These are phyloP conservation scores for Tridacna gigas DNA, from an alignment of 2,888 invertebrate species.

Conservation along the genomic window DNA sequence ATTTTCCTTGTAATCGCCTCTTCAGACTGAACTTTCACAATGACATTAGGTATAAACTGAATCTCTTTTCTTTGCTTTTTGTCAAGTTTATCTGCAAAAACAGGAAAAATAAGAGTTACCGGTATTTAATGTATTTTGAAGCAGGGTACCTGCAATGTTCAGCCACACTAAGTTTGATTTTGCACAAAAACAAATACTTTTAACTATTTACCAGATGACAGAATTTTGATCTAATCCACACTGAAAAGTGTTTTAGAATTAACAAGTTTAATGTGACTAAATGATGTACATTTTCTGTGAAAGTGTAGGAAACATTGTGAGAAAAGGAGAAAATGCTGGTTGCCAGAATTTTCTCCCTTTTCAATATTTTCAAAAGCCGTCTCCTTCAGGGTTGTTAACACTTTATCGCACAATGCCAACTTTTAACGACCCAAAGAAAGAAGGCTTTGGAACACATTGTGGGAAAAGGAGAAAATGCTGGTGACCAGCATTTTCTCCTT, in stretches of 20 bases:
- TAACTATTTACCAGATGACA: too few relatives aligned
- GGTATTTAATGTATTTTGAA: not conserved
- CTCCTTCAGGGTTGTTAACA: not conserved
- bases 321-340: too few relatives aligned
- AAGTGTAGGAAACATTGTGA: too few relatives aligned
- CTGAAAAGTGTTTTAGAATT: too few relatives aligned
- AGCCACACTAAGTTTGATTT: too few relatives aligned
- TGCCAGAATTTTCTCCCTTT: too few relatives aligned
- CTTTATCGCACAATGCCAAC: not conserved
- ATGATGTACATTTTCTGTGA: too few relatives aligned
- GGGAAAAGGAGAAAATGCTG: not conserved
- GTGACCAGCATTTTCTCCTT: not conserved
- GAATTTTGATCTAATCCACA: too few relatives aligned
- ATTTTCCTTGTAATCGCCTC: constrained; percentile 71
- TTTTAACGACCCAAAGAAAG: not conserved
- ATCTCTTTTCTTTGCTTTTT: constrained; percentile 54
- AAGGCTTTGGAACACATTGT: not conserved
- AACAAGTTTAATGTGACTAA: too few relatives aligned
- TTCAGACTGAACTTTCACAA: constrained; percentile 75
- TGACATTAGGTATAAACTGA: constrained; percentile 77
- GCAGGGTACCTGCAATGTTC: too few relatives aligned
- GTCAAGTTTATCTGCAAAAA: constrained; percentile 30
- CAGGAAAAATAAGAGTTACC: not conserved
- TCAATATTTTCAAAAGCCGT: too few relatives aligned
- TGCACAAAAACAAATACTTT: too few relatives aligned